Percentiles rank a stretch among this genome's conserved stretches.
phyloP scores from a whole-genome alignment of 2,113 vertebrate genomes.

The Epinephelus lanceolatus region DNA sequence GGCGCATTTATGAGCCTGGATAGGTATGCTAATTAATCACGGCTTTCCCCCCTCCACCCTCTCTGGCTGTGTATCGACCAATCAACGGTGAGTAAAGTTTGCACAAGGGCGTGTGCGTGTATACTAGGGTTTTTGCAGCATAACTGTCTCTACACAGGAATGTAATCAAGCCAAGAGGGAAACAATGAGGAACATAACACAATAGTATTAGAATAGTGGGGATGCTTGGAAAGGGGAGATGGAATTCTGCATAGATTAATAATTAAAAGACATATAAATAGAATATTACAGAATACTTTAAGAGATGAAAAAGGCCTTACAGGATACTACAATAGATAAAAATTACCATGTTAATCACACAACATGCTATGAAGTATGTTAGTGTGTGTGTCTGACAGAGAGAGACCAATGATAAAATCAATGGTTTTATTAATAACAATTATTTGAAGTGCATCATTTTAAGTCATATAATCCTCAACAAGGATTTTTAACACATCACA shows the following conservation, averaged over 20 bases:
- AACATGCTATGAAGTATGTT: background rate
- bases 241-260: background rate
- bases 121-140: background rate
- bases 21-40: slow-evolving; percentile 71
- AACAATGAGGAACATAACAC: background rate
- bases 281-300: background rate
- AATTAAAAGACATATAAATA: background rate
- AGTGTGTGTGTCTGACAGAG: background rate
- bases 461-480: background rate
- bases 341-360: background rate
- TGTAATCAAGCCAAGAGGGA: background rate
- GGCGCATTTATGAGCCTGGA: slow-evolving; percentile 59
- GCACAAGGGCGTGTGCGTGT: slow-evolving; percentile 1
- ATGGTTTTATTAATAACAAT: no score
- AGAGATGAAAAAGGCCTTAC: background rate
- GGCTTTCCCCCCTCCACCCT: slow-evolving; percentile 50
- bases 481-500: background rate
- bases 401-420: background rate
- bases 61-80: slow-evolving; percentile 53
- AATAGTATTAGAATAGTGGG: background rate
- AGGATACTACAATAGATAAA: background rate
- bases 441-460: background rate
- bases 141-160: background rate
- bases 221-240: background rate
- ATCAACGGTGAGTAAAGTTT: slow-evolving; percentile 62